Base-by-base conservation (phyloP, 2,797 vertebrate species). In the Chaenodraco wilsoni region DNA sequence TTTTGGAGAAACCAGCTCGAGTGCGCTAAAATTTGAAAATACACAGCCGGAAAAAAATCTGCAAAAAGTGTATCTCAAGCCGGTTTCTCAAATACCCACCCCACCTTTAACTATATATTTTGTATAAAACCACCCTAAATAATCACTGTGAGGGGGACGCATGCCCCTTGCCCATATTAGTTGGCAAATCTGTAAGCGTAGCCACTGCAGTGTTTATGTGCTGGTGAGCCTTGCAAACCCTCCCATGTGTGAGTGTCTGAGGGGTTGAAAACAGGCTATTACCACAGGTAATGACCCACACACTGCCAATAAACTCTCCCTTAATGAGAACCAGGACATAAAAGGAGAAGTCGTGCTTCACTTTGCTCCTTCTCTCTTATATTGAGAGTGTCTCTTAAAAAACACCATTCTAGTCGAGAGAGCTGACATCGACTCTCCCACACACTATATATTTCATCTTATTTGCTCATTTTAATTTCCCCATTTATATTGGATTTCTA, bases 271-370 rank as follows among this genome's bases (percentile, higher is more conserved):
- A 91, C 81, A 88, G 82, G 66, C 90, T 88, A 91, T 92, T 91
- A 91, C 79, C 83, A 85, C 76, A 85, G 88, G 87, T 91, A 94
- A 94, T 92, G 91, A 91, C 77, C 91, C 91, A 88, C 83, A 89
- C 78, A 83, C 71, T 80, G 86, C 80, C 89, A 89, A 90, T 93
- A 91, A 95, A 94, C 88, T 85, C 78, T 81, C 73, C 64, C 80
- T 82, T 93, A 92, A 94, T 92, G 88, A 92, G 88, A 84, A 83
- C 55, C 43, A 61, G 83, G 69, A 82, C 72, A 52, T 90, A 85
- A 91, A 89, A 89, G 66, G 70, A 49, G 65, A 84, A 72, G 78
- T 16, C 40, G 27, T 50, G 66, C 64, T 76, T 66, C 69, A 54
- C 77, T 78, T 71, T 76, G 74, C 72, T 81, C 59, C 62, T 56